A percentile compares a stretch with the other conserved stretches of the same genome.
phyloP scores from a whole-genome alignment of 2,888 invertebrate species.

The Andrena flavipes region DNA sequence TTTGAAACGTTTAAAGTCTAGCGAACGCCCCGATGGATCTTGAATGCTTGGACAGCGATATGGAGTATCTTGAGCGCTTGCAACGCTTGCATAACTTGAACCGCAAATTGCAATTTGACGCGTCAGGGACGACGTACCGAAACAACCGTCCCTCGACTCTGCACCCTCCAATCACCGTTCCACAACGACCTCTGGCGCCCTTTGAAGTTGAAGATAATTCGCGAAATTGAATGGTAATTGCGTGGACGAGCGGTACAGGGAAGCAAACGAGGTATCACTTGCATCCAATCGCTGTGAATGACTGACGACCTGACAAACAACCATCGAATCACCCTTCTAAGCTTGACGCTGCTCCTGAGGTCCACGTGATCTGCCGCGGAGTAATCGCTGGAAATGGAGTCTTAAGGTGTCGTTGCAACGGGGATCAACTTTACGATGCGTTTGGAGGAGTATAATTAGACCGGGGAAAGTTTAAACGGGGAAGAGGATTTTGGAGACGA shows the following conservation, averaged over 20 bases:
- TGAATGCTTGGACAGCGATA: background rate
- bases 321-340: slow-evolving; percentile 8
- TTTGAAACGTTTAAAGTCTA: too few species aligned
- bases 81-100: background rate
- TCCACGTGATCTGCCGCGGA: background rate
- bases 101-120: background rate
- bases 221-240: background rate
- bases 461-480: background rate
- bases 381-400: background rate
- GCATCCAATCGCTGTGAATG: background rate
- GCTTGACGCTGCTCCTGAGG: background rate
- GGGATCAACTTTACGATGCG: background rate
- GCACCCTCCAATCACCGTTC: background rate
- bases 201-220: slow-evolving; percentile 23
- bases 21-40: too few species aligned
- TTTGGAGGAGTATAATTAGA: background rate
- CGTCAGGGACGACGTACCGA: background rate
- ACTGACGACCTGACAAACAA: slow-evolving; percentile 10
- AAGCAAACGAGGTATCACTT: background rate
- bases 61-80: background rate
- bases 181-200: background rate
- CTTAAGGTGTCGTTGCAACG: background rate
- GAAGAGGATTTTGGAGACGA: too few species aligned
- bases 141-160: background rate
- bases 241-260: background rate